Evolutionary conservation across 1,140 invertebrate genomes (phyloP), one percentile per base, ranked within the genome.

Genomic region (Ganaspis sp.): DNA sequence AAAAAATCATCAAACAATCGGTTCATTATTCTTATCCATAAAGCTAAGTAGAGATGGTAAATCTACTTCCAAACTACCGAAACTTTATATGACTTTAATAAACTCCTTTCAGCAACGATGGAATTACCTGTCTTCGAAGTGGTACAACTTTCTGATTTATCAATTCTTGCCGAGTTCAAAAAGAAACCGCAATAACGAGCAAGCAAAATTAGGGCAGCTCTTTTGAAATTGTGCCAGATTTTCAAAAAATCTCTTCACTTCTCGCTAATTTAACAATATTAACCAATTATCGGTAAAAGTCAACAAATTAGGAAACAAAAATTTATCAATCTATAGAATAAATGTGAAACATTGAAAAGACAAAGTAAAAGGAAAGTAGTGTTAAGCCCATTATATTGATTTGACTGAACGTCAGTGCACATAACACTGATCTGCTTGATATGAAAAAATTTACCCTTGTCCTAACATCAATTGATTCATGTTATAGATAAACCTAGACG

Each of bases 21-120:
- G 19, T 21, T 54, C 17, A 21, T n/a, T n/a, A n/a, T 58, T 58
- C 11, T 64, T 3, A 64, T 21, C 11, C 5, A 29, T 5, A 64
- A 64, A 64, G 9, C 15, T 64, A 5, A n/a, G 23, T 26, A 12
- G 15, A 26, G 23, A 29, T 11, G 12, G 11, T 49, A 19, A 49
- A 49, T 17, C 45, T n/a, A 49, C 21, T 64, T 29, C 11, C 23
- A 5, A 15, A 64, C 9, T 15, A 64, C 21, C 23, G 4, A 64
- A 64, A 64, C 11, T 64, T 64, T 64, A 64, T 64, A 64, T 29
- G 21, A 29, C 54, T 64, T 64, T n/a, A 64, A 29, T 64, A 64
- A 64, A 64, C 54, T 64, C 23, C 12, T 26, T n/a, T 29, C 15
- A 2, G 21, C 9, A 4, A 23, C 54, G 26, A 64, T 29, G 12